These are phyloP conservation scores for Perodicticus potto DNA, from an alignment of 2,797 vertebrate species.

Conservation along the genomic window DNA sequence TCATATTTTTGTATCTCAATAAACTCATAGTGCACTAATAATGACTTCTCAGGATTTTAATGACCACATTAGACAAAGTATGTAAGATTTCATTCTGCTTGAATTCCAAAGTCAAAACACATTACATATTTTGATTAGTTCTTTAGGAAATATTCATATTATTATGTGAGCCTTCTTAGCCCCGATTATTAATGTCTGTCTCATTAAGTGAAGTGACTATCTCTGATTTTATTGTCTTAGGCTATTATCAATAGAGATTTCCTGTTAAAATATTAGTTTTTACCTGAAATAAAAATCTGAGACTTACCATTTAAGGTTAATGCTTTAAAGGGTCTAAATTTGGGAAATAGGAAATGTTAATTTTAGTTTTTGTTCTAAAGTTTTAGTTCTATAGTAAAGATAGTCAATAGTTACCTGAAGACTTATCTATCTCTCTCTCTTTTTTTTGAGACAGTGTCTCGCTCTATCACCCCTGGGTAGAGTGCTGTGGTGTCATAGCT, in stretches of 20 bases:
- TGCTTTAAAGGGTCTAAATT: conserved; percentile 9
- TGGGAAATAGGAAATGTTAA: not conserved
- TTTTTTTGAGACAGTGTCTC: too few relatives aligned
- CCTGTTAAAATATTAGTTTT: conserved; percentile 69
- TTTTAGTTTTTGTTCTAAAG: conserved; percentile 48
- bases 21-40: not conserved
- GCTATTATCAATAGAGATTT: conserved; percentile 12
- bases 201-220: conserved; percentile 56
- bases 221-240: conserved; percentile 43
- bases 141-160: conserved; percentile 45
- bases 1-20: not conserved
- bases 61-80: conserved; percentile 1
- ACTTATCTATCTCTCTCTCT: not conserved
- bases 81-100: conserved; percentile 30
- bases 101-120: conserved; percentile 49
- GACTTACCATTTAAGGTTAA: not conserved
- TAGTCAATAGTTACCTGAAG: conserved; percentile 21
- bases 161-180: not conserved
- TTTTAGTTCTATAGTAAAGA: conserved; percentile 20
- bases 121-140: conserved; percentile 40
- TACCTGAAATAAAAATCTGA: conserved; percentile 26
- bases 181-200: conserved; percentile 35
- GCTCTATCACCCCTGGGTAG: too few relatives aligned
- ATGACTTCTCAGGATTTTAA: conserved; percentile 30
- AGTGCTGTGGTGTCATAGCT: too few relatives aligned